phyloP scores from a whole-genome alignment of 2,888 invertebrate species.

The Cerastis rubricosa region DNA sequence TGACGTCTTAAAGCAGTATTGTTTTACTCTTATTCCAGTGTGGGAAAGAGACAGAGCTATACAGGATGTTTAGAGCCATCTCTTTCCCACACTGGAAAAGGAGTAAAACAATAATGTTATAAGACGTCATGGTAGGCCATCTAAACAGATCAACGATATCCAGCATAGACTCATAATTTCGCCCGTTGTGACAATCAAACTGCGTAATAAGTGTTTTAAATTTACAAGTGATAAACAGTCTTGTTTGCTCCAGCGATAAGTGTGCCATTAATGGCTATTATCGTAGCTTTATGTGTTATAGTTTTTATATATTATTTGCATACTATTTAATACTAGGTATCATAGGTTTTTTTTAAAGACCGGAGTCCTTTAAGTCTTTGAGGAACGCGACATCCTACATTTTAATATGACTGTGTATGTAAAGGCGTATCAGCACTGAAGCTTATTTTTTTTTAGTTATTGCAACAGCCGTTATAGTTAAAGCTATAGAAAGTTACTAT shows the following conservation, averaged over 20 bases:
- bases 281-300: not conserved
- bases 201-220: conserved; percentile 26
- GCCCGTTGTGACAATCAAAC: conserved; percentile 8
- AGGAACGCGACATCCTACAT: not conserved
- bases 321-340: not conserved
- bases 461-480: not conserved
- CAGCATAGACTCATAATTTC: conserved; percentile 11
- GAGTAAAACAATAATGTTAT: no score
- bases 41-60: no score
- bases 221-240: conserved; percentile 25
- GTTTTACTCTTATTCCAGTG: no score
- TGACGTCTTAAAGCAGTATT: no score
- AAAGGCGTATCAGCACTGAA: not conserved
- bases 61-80: no score
- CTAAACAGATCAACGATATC: no score
- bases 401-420: not conserved
- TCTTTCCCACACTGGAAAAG: no score
- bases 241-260: conserved; percentile 11
- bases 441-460: not conserved
- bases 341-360: not conserved
- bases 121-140: no score
- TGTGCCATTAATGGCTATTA: conserved; percentile 18
- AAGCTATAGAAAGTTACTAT: not conserved
- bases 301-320: not conserved
- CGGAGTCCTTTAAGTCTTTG: not conserved